phyloP scores from a whole-genome alignment of 2,888 invertebrate species.

The Leptodirus hochenwartii region DNA sequence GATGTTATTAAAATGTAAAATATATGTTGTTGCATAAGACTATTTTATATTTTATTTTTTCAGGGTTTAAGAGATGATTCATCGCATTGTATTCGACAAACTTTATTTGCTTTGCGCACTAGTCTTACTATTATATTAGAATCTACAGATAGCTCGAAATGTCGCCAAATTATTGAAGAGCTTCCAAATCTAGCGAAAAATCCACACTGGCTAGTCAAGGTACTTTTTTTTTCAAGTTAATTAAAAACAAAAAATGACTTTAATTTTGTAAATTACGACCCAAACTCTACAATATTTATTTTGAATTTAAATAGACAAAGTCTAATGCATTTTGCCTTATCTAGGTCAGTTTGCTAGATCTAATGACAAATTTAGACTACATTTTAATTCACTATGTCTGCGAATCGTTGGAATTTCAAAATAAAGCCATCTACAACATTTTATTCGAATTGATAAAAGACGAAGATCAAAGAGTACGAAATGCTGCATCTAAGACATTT shows the following conservation, averaged over 20 bases:
- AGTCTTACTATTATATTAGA: conserved; percentile 41
- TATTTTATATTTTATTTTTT: conserved; percentile 16
- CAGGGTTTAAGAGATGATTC: conserved; percentile 58
- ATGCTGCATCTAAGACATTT: conserved; percentile 48
- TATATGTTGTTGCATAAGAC: no score
- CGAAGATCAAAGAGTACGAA: conserved; percentile 59
- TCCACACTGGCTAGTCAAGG: conserved; percentile 74
- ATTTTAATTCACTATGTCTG: conserved; percentile 36
- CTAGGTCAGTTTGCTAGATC: conserved; percentile 44
- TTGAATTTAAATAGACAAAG: no score
- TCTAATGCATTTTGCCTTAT: conserved; percentile 13
- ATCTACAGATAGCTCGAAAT: conserved; percentile 37
- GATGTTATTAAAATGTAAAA: no score
- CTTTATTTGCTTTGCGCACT: conserved; percentile 40
- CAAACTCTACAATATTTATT: conserved; percentile 1
- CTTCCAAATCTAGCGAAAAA: conserved; percentile 47
- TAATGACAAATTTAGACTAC: conserved; percentile 40
- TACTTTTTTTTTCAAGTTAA: conserved; percentile 22
- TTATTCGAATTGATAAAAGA: conserved; percentile 48
- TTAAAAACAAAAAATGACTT: conserved; percentile 1
- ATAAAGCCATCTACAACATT: conserved; percentile 37
- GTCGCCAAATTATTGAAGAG: conserved; percentile 38
- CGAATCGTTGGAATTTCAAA: conserved; percentile 33
- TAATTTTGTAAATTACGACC: not conserved
- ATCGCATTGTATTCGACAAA: conserved; percentile 55